Evolutionary conservation across 2,797 vertebrate genomes (phyloP).

Genomic region (Thamnophis elegans): DNA sequence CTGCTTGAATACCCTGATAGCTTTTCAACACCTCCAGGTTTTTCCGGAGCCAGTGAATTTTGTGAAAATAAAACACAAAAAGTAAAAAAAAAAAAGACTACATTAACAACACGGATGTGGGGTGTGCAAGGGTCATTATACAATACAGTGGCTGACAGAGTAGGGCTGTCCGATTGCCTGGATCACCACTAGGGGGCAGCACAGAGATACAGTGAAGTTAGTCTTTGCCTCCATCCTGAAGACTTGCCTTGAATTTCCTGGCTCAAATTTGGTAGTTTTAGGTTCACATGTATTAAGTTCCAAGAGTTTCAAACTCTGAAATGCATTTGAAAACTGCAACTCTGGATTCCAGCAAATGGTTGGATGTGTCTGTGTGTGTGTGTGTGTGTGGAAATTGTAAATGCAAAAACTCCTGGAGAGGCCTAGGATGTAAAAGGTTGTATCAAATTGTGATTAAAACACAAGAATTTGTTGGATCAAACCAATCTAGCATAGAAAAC

Average conservation of each 20-base stretch:
- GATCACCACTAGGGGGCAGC: not conserved
- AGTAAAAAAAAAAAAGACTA: not conserved
- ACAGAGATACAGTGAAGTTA: not conserved
- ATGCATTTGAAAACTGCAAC: not conserved
- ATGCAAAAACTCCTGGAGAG: not conserved
- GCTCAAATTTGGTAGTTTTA: not conserved
- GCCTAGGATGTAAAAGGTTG: not conserved
- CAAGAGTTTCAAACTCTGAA: not conserved
- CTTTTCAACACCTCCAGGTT: not conserved
- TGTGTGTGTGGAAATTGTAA: not conserved
- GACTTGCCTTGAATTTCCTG: not conserved
- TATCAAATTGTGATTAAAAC: not conserved
- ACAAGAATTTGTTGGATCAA: not conserved
- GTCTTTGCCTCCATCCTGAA: not conserved
- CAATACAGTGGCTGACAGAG: not conserved
- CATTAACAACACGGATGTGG: not conserved
- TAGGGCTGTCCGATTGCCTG: not conserved
- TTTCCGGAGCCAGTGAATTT: not conserved
- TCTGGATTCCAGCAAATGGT: not conserved
- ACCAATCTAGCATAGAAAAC: not conserved
- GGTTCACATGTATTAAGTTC: not conserved
- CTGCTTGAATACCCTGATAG: not conserved
- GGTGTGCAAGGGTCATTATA: not conserved
- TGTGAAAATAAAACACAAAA: not conserved
- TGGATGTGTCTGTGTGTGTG: too few relatives aligned